Base-by-base conservation (phyloP, 1,140 invertebrate genomes). In the Ceratoteleas bidentatus region DNA sequence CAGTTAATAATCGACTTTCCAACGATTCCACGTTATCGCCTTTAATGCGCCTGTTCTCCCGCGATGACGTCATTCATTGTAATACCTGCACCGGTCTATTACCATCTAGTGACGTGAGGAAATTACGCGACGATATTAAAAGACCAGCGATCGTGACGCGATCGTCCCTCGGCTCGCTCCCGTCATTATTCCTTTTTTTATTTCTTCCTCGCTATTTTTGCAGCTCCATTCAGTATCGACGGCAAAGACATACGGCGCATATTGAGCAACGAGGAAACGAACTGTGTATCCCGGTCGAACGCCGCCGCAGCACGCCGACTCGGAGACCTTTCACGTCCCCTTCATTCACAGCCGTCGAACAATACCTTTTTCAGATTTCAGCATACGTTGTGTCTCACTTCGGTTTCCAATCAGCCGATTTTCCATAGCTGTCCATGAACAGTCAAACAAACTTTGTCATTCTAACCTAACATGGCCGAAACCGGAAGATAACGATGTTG, bases 321-420 rank as follows among this genome's bases (percentile, higher is more conserved):
- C 43, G 78, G 43, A 76, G 80, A 73, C 83, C 83, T 84, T 84
- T 84, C 83, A 82, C 83, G 83, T 84, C 73, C 80, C 75, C 80
- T 84, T 84, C 80, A 78, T 84, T 83, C 70, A 78, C 80, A 52
- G 53, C 72, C 56, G 52, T 56, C 61, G n/a, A 77, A 85, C 83
- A 76, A 81, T 80, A 72, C 72, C 24, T 81, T 84, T 24, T 83
- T 75, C 81, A 73, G 74, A 53, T 76, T 77, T 74, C 70, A 83
- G 60, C 65, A 50, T 38, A 50, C 58, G 32, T 61, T 40, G 10
- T 40, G 36, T 40, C 36, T 40, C 10, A 11, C 36, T 40, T 40
- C 36, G 36, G 36, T 40, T 40, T 40, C 36, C 36, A 40, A 40
- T 40, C 36, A 11, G 36, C 36, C 24, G 24, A 24, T 24, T 24